Evolutionary conservation across 2,888 invertebrate species (phyloP), one percentile per base, ranked within the genome.

Genomic region (Gerris lacustris): DNA sequence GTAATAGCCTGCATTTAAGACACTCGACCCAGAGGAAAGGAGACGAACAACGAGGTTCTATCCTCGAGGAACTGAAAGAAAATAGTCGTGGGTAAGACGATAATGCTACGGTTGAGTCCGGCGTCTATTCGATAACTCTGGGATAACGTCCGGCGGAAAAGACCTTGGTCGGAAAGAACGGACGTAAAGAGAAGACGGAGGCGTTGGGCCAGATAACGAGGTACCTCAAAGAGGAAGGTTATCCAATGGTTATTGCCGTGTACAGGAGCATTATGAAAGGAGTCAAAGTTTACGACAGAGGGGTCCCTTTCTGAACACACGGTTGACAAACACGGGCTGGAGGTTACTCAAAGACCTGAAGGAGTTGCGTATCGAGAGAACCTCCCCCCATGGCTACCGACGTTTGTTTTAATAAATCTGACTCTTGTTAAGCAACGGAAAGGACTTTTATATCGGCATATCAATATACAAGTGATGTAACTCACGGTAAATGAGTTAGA

Each of bases 241-340:
- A 31, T 31, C 31, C 31, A 31, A 31, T 31, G 31, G 31, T 31
- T 31, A 31, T 31, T 31, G 31, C 31, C 31, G 31, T 31, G 31
- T 31, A 31, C 31, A 31, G 31, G 31, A 31, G 31, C 31, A 31
- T 31, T 31, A 31, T 31, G 31, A 31, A 31, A 31, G 55, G 55
- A 55, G 55, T 55, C 55, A 55, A 55, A 55, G 55, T 55, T 55
- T 55, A 55, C 55, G 55, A 55, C 55, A 55, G 55, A 11, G 15
- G 55, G 55, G 55, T 55, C 15, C 55, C 15, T 55, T 31, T 31
- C 31, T 31, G 15, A 11, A 55, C 55, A 55, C 9, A 15, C 15
- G 15, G 55, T 55, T 55, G 55, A 55, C 55, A 55, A 55, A 55
- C 15, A 55, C 55, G 31, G 31, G 31, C 31, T 55, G 15, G 11